Evolutionary conservation across 2,888 invertebrate species (phyloP).

Genomic region (Idaea dimidiata): DNA sequence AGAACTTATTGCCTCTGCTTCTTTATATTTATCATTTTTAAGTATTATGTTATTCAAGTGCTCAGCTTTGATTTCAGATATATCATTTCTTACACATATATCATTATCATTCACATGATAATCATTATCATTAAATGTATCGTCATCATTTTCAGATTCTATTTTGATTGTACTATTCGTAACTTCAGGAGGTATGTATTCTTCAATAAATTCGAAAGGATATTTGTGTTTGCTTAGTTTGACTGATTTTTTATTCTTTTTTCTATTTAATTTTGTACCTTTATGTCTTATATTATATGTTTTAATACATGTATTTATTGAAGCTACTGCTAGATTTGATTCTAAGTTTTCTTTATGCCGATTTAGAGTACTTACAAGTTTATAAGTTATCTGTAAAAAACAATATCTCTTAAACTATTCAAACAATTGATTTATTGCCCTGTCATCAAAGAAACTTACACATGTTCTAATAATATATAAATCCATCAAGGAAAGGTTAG

Average conservation of each 20-base stretch:
- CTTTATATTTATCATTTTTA: neutral
- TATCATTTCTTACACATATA: neutral
- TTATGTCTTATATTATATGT: neutral
- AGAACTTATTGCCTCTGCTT: neutral
- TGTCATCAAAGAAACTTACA: no score
- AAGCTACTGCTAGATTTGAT: neutral
- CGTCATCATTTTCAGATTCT: neutral
- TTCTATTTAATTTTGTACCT: neutral
- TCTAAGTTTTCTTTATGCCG: neutral
- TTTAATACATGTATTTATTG: constrained; percentile 44
- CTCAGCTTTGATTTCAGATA: neutral
- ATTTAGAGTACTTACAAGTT: neutral
- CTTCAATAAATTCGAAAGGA: neutral
- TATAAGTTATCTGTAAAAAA: neutral
- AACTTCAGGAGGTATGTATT: neutral
- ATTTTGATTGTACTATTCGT: neutral
- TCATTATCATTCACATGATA: neutral
- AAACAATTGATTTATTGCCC: no score
- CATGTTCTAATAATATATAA: no score
- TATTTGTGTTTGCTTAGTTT: neutral
- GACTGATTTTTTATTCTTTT: neutral
- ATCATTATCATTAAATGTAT: neutral
- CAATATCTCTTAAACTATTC: neutral
- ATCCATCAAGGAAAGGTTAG: no score
- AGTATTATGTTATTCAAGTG: neutral